Evolutionary conservation across 2,888 invertebrate species (phyloP).

Genomic region (Nomada flava): DNA sequence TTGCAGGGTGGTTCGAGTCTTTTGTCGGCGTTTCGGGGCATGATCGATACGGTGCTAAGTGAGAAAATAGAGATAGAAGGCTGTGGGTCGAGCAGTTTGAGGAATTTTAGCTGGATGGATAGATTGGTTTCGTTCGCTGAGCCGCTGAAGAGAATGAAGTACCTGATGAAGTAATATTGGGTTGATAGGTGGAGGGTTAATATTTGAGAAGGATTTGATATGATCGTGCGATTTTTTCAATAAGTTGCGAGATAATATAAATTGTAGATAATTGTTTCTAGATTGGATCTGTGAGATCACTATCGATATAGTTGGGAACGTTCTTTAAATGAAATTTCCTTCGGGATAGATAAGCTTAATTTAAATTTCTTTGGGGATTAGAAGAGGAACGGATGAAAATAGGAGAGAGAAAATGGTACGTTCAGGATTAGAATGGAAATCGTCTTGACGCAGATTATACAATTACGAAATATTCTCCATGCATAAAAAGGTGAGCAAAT

Average conservation of each 20-base stretch:
- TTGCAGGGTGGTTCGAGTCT: not conserved
- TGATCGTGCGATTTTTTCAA: not conserved
- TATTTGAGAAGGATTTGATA: not conserved
- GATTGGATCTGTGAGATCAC: not conserved
- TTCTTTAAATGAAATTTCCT: no score
- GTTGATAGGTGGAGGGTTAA: conserved; percentile 11
- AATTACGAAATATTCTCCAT: no score
- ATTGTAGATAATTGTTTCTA: not conserved
- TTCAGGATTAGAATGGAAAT: no score
- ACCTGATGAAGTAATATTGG: conserved; percentile 32
- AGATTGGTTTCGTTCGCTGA: conserved; percentile 15
- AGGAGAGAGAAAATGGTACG: no score
- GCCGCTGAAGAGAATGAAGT: not conserved
- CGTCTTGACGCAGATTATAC: no score
- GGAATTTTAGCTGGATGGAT: conserved; percentile 15
- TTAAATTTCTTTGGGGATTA: no score
- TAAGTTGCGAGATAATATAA: not conserved
- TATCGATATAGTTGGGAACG: no score
- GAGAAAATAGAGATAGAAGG: conserved; percentile 20
- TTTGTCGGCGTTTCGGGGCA: conserved; percentile 11
- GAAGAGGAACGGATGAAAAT: no score
- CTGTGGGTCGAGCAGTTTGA: conserved; percentile 16
- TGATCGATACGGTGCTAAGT: conserved; percentile 9
- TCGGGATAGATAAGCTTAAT: no score
- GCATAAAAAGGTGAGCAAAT: no score